Percentiles rank a stretch among this genome's conserved stretches.
These are phyloP conservation scores for Tragopan temminckii DNA, from an alignment of 2,797 vertebrate genomes.

Conservation along the genomic window DNA sequence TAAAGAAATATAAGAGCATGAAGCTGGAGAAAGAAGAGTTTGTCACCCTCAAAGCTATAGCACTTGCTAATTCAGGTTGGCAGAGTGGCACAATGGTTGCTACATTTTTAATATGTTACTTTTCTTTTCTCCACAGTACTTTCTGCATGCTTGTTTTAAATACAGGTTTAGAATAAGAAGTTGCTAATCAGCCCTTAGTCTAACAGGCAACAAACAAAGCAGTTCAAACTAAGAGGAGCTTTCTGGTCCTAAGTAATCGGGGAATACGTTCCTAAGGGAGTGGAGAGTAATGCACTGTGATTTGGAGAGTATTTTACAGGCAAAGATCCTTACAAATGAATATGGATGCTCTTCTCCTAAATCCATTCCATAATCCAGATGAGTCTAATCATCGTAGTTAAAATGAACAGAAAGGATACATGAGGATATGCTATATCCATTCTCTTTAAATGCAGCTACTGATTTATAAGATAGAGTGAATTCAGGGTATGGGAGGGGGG, in stretches of 20 bases:
- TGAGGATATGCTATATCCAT: neutral
- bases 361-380: slow-evolving; percentile 46
- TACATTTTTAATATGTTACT: slow-evolving; percentile 60
- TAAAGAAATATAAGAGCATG: slow-evolving; percentile 98
- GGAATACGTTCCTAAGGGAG: neutral
- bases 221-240: slow-evolving; percentile 5
- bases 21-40: slow-evolving; percentile 99
- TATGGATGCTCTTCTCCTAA: slow-evolving; percentile 33
- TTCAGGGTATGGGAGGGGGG: neutral
- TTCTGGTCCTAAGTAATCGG: slow-evolving; percentile 7
- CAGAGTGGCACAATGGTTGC: slow-evolving; percentile 55
- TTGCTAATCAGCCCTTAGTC: neutral
- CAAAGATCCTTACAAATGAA: slow-evolving; percentile 36
- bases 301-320: slow-evolving; percentile 26
- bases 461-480: slow-evolving; percentile 36
- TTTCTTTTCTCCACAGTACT: neutral
- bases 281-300: neutral
- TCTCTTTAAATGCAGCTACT: slow-evolving; percentile 39
- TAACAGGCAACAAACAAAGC: slow-evolving; percentile 29
- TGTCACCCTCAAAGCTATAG: slow-evolving; percentile 98
- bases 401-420: slow-evolving; percentile 12
- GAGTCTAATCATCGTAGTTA: slow-evolving; percentile 48
- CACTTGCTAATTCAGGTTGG: slow-evolving; percentile 99
- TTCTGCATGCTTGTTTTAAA: slow-evolving; percentile 43
- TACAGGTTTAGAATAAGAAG: slow-evolving; percentile 17